Base-by-base conservation (phyloP, 2,888 invertebrate species). In the Ectemnius lituratus region DNA sequence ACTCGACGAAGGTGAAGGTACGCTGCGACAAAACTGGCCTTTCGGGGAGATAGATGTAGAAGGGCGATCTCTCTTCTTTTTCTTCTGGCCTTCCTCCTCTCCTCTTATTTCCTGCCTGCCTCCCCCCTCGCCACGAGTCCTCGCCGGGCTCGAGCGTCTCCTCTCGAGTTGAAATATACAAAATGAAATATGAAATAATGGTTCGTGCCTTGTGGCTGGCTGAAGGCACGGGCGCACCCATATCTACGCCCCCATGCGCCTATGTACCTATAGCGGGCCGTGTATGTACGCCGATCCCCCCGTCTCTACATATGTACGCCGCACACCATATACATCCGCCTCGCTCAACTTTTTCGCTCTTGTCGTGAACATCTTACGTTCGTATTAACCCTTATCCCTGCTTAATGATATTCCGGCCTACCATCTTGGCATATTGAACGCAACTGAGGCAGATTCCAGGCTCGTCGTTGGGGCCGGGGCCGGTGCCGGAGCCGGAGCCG, bases 141-240 rank as follows among this genome's bases (percentile, higher is more conserved):
- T 85, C 37, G 81, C 83, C 37, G 82, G 86, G 86, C 85, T 76
- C 37, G 37, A 83, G 73, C 77, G 81, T 88, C 85, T 88, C 84
- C 84, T 81, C 80, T 79, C 79, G 84, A 88, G 88, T 85, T 88
- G 86, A 89, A 87, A 88, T 82, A 88, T 83, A 88, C 87, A 90
- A 90, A 90, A 90, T 90, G 88, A 90, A 90, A 90, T 90, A 90
- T 90, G 89, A 90, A 90, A 90, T 90, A 90, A 90, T 90, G 90
- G 89, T 87, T 88, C 89, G 88, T 88, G 88, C 88, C 88, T 86
- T 81, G 88, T 88, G 87, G 88, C 88, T 86, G 86, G 88, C 82
- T 86, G 85, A 88, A 89, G 90, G 87, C 88, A 88, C 86, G 88
- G 90, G 90, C 90, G 90, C 90, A 90, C 90, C 90, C 90, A 90